Evolutionary conservation across 1,140 invertebrate species (phyloP).

Genomic region (Polypedilum vanderplanki): DNA sequence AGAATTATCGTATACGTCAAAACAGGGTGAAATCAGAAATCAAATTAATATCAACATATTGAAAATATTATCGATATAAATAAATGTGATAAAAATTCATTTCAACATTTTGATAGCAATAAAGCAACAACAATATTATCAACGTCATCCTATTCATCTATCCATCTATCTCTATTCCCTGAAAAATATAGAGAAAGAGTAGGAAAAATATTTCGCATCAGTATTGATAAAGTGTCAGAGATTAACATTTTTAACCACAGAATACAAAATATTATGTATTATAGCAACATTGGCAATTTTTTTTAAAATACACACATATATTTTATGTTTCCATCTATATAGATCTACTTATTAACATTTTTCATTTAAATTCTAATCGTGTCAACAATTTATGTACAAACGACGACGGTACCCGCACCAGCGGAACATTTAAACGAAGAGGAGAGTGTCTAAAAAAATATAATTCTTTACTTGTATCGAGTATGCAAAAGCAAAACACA

Average conservation of each 20-base stretch:
- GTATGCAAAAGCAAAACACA: conserved; percentile 24
- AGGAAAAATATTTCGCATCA: not conserved
- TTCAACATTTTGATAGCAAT: too few species aligned
- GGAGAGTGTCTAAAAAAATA: too few species aligned
- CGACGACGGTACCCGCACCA: conserved; percentile 7
- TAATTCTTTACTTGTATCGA: conserved; percentile 8
- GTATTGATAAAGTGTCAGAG: conserved; percentile 9
- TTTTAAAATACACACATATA: not conserved
- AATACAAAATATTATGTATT: conserved; percentile 7
- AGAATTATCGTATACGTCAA: too few species aligned
- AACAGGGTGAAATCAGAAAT: not conserved
- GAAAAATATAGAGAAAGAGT: not conserved
- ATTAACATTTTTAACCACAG: not conserved
- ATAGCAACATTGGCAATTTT: not conserved
- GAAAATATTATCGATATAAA: conserved; percentile 1
- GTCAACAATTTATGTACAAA: conserved; percentile 27
- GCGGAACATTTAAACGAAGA: not conserved
- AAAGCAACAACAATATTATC: not conserved
- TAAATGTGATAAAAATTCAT: conserved; percentile 2
- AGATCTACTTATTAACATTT: conserved; percentile 24
- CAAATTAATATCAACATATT: not conserved
- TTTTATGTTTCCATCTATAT: too few species aligned
- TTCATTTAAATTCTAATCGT: conserved; percentile 25
- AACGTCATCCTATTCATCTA: not conserved
- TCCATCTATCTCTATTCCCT: not conserved